Evolutionary conservation across 2,113 vertebrate genomes (phyloP), one percentile per base, ranked within the genome.

Genomic region (Pyrgilauda ruficollis): DNA sequence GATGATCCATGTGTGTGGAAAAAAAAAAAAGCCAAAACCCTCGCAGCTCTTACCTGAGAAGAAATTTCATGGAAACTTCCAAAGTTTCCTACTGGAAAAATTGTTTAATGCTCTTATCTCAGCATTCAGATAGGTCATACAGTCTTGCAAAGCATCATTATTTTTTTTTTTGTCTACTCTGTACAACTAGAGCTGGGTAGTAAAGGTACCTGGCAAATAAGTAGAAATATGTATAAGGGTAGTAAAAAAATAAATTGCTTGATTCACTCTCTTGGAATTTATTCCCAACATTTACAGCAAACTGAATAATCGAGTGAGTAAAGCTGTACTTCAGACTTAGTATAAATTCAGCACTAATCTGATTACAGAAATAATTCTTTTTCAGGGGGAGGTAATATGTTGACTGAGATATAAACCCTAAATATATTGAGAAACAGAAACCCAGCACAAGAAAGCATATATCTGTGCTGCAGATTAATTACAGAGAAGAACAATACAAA

Each of bases 321-420:
- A 97, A 97, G 63, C 87, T 93, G 68, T 96, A 87, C 96, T 97
- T 95, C 86, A 95, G 75, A 73, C 87, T 95, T 50, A 41, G 86
- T 95, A 96, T 93, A 97, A 97, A 96, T 96, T 92, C 95, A 90
- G 58, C 80, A 91, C 76, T 97, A 97, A 97, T 97, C 95, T 97
- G 95, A 96, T 97, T 96, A 96, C 66, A 91, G 67, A 94, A 96
- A 95, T 96, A 96, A 97, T 94, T 97, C 95, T 96, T 97, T 95
- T 94, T 69, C 84, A 66, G 84, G 47, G 39, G 59, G 83, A 97
- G 66, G 89, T 95, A 92, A 89, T 95, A 74, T n/a, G 46, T 93
- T 94, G 93, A 90, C 93, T 87, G 91, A 96, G 90, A 87, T 94
- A 89, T 88, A 96, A 97, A 96, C 87, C 63, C 63, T 86, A 73